phyloP scores from a whole-genome alignment of 35 echinoderm and acorn worm species.

The Strongylocentrotus purpuratus region DNA sequence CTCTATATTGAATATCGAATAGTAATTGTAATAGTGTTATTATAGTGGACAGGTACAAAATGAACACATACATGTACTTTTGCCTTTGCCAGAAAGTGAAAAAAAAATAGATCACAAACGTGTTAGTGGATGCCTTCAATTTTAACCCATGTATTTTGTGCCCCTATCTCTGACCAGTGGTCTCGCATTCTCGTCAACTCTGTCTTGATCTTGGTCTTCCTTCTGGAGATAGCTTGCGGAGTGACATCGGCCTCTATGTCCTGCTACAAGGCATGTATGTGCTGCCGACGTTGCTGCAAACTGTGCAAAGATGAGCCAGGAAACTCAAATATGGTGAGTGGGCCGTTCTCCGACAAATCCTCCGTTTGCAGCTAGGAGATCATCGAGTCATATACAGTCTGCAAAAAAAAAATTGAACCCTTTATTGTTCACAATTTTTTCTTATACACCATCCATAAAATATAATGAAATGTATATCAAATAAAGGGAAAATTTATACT shows the following conservation, averaged over 20 bases:
- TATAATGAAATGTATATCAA: too few relatives aligned
- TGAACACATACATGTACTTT: too few relatives aligned
- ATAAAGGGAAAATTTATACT: too few relatives aligned
- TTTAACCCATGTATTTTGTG: too few relatives aligned
- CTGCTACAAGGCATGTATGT: conserved; percentile 31
- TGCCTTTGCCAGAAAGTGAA: too few relatives aligned
- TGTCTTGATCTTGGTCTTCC: background rate
- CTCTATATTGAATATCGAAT: too few relatives aligned
- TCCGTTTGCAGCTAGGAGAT: background rate
- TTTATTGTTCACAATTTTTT: background rate
- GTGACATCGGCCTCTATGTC: conserved; percentile 7
- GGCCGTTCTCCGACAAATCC: background rate
- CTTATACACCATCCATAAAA: background rate
- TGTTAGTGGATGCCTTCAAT: too few relatives aligned
- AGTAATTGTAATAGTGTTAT: too few relatives aligned
- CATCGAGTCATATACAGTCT: background rate
- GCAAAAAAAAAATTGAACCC: background rate
- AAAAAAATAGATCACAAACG: too few relatives aligned
- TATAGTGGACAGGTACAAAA: too few relatives aligned
- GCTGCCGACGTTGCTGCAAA: conserved; percentile 27
- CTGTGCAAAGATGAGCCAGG: background rate
- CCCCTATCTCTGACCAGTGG: background rate
- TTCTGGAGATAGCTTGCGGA: background rate
- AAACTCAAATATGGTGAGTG: conserved; percentile 23
- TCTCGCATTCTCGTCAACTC: background rate